phyloP scores from a whole-genome alignment of 2,113 vertebrate genomes.

The Pachycephala philippinensis region DNA sequence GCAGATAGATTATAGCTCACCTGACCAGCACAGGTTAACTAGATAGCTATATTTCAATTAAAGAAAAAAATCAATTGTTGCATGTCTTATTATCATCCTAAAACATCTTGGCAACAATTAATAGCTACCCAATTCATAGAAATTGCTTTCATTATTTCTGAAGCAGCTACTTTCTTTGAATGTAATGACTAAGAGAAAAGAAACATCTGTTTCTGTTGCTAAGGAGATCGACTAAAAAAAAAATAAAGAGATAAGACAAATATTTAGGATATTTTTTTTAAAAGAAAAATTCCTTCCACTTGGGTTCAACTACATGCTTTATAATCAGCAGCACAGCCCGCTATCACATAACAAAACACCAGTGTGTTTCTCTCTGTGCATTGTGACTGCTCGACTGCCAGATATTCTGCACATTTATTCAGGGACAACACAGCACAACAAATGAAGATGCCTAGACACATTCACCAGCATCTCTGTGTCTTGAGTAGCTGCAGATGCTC shows the following conservation, averaged over 20 bases:
- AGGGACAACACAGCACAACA: background rate
- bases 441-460: background rate
- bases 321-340: conserved; percentile 22
- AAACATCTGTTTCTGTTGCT: conserved; percentile 80
- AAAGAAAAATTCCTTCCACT: conserved; percentile 51
- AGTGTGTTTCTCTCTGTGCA: background rate
- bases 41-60: conserved; percentile 62
- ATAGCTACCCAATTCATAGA: conserved; percentile 71
- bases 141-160: conserved; percentile 76
- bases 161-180: conserved; percentile 74
- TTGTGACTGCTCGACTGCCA: background rate
- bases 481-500: conserved; percentile 39
- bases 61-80: conserved; percentile 71
- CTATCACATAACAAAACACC: conserved; percentile 18
- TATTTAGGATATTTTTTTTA: conserved; percentile 57
- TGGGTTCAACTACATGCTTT: conserved; percentile 65
- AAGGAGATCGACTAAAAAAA: conserved; percentile 58
- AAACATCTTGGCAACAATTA: conserved; percentile 77
- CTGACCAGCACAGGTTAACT: conserved; percentile 63
- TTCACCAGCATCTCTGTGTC: background rate
- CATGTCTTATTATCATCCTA: conserved; percentile 69
- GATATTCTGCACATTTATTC: background rate
- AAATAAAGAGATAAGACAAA: conserved; percentile 63
- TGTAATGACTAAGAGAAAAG: conserved; percentile 76
- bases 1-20: conserved; percentile 48